Evolutionary conservation across 2,113 vertebrate genomes (phyloP).

Genomic region (Lota lota): DNA sequence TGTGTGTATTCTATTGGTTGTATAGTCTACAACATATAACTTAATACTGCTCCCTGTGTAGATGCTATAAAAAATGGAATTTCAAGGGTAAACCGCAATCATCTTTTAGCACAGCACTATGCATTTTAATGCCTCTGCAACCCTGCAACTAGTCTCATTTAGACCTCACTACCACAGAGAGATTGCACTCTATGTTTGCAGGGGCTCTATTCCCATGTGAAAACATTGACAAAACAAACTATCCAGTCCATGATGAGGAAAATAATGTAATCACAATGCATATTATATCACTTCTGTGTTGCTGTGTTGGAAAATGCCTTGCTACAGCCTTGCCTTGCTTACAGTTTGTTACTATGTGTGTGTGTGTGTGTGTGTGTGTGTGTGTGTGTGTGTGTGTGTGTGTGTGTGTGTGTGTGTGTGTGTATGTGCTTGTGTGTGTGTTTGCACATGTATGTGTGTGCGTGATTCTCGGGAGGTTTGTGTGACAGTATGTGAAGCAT

Average conservation of each 20-base stretch:
- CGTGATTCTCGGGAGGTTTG: slow-evolving; percentile 22
- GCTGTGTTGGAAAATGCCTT: slow-evolving; percentile 38
- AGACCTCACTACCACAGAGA: slow-evolving; percentile 1
- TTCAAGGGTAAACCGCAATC: too few species aligned
- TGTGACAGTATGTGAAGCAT: slow-evolving; percentile 46
- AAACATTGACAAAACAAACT: slow-evolving; percentile 26
- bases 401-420: slow-evolving; percentile 18
- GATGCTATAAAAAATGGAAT: too few species aligned
- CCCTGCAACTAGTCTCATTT: slow-evolving; percentile 10
- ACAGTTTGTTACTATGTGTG: not conserved
- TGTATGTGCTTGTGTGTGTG: slow-evolving; percentile 16
- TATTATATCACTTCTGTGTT: slow-evolving; percentile 34
- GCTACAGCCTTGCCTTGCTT: too few species aligned
- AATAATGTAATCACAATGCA: not conserved
- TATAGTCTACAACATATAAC: too few species aligned
- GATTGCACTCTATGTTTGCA: slow-evolving; percentile 13
- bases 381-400: slow-evolving; percentile 7
- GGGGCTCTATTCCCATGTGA: slow-evolving; percentile 13
- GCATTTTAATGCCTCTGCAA: slow-evolving; percentile 1
- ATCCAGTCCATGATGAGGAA: slow-evolving; percentile 5
- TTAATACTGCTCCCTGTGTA: too few species aligned
- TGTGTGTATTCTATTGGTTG: too few species aligned
- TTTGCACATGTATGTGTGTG: slow-evolving; percentile 10
- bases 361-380: slow-evolving; percentile 11
- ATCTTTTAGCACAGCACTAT: slow-evolving; percentile 3